These are phyloP conservation scores for Phengaris arion DNA, from an alignment of 2,888 invertebrate species.

Conservation along the genomic window DNA sequence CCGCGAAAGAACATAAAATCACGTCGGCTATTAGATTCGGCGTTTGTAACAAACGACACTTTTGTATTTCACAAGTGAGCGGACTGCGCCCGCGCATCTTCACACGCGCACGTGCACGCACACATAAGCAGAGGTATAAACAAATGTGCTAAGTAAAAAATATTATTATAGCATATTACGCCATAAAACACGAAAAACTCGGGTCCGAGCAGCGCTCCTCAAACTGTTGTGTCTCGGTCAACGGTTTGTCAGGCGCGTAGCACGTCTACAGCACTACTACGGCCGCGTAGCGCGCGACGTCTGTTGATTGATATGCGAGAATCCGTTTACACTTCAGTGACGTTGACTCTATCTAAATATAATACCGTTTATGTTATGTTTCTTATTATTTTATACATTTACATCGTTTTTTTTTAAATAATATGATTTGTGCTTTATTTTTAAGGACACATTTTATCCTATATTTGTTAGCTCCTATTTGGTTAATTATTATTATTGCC, in stretches of 20 bases:
- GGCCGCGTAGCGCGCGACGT: conserved; percentile 41
- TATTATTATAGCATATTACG: conserved; percentile 76
- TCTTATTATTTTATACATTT: too few relatives aligned
- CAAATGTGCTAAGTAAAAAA: conserved; percentile 78
- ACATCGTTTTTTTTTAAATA: too few relatives aligned
- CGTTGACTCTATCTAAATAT: background rate
- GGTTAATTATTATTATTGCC: background rate
- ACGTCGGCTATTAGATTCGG: conserved; percentile 62
- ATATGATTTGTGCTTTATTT: too few relatives aligned
- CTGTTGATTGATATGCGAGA: background rate
- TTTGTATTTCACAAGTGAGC: conserved; percentile 51
- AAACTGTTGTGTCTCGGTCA: conserved; percentile 49
- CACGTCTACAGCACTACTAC: conserved; percentile 42
- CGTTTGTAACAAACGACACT: conserved; percentile 61
- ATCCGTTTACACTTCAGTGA: background rate
- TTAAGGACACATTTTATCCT: too few relatives aligned
- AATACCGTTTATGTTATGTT: too few relatives aligned
- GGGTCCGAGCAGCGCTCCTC: conserved; percentile 53
- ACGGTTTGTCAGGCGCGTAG: conserved; percentile 42
- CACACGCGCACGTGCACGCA: conserved; percentile 41
- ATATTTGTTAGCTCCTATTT: too few relatives aligned
- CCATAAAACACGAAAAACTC: conserved; percentile 70
- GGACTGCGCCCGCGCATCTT: conserved; percentile 54
- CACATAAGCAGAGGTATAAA: conserved; percentile 49
- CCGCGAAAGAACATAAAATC: conserved; percentile 71